Conservation (phyloP, 2,113 vertebrate genomes). For the Gracilinanus agilis region DNA sequence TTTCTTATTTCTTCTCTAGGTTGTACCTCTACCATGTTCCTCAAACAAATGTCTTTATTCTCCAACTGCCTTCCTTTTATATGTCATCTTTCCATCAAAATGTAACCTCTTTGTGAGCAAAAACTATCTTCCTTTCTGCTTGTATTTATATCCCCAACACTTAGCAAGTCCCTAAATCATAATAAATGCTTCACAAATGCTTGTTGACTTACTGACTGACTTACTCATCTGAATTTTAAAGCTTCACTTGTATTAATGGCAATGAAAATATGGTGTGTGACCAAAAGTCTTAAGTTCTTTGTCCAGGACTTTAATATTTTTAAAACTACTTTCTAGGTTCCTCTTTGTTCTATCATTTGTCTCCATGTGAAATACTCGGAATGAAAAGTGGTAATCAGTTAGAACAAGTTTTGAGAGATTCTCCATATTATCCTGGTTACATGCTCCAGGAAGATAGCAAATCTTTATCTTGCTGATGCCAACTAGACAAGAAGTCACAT, state of each 20-base stretch:
- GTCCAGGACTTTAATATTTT: too few relatives aligned
- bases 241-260: too few relatives aligned
- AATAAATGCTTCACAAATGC: background rate
- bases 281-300: too few relatives aligned
- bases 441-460: background rate
- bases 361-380: background rate
- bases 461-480: background rate
- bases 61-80: background rate
- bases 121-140: background rate
- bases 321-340: too few relatives aligned
- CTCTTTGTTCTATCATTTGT: background rate
- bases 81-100: background rate
- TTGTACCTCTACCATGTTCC: background rate
- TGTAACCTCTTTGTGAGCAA: background rate
- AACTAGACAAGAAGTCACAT: background rate
- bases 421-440: background rate
- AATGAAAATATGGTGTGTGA: too few relatives aligned
- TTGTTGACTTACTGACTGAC: background rate
- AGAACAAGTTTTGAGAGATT: background rate
- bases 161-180: background rate
- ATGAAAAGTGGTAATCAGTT: background rate
- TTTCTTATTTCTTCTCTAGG: background rate
- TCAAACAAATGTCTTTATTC: background rate
- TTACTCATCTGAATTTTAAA: background rate
- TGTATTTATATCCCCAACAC: background rate